Evolutionary conservation across 1,140 invertebrate species (phyloP).

Genomic region (Cherax quadricarinatus): DNA sequence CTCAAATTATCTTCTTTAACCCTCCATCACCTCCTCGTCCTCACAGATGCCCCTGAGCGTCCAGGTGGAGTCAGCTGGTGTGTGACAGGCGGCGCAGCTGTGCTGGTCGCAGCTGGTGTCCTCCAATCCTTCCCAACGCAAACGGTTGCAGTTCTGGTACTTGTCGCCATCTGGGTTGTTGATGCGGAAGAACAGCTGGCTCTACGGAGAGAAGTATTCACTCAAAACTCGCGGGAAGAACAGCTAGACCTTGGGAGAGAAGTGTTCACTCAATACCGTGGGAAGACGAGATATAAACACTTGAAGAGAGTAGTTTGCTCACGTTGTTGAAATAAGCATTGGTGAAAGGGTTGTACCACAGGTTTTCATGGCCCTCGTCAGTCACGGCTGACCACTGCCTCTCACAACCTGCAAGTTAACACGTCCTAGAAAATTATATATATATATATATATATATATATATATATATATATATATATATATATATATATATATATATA

Average conservation of each 20-base stretch:
- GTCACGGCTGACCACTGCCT: slow-evolving; percentile 55
- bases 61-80: slow-evolving; percentile 50
- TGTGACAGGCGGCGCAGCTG: slow-evolving; percentile 69
- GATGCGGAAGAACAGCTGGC: slow-evolving; percentile 33
- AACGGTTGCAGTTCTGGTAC: slow-evolving; percentile 67
- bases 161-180: slow-evolving; percentile 66
- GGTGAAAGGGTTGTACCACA: slow-evolving; percentile 50
- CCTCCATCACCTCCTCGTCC: not conserved
- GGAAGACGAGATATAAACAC: not conserved
- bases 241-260: too few relatives aligned
- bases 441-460: too few relatives aligned
- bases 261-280: not conserved
- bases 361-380: slow-evolving; percentile 39
- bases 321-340: slow-evolving; percentile 11
- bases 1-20: not conserved
- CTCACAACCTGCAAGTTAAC: slow-evolving; percentile 44
- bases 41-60: slow-evolving; percentile 65
- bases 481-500: too few relatives aligned
- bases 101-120: slow-evolving; percentile 60
- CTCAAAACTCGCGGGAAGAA: too few relatives aligned
- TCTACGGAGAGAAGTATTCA: slow-evolving; percentile 3
- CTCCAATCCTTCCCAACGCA: slow-evolving; percentile 55
- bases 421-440: not conserved
- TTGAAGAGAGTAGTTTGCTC: not conserved
- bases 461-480: too few relatives aligned